phyloP scores from a whole-genome alignment of 92 coral and sea anemone genomes.

The Virgularia gustaviana region DNA sequence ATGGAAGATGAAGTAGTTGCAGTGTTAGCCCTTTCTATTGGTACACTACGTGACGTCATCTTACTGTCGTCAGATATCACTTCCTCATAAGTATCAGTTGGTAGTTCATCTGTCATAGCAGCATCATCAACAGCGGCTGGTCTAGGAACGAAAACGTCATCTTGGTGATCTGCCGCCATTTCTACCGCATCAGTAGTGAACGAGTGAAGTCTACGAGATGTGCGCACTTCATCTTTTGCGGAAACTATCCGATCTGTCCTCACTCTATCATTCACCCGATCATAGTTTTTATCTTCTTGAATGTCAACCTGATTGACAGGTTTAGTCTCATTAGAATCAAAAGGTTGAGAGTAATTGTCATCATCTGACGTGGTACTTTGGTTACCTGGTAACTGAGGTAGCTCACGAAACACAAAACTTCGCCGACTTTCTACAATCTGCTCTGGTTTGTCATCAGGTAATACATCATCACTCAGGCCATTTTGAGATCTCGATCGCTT shows the following conservation, averaged over 20 bases:
- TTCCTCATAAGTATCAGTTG: no score
- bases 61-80: no score
- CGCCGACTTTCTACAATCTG: neutral
- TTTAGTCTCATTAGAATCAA: neutral
- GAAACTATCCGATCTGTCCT: neutral
- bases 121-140: neutral
- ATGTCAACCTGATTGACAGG: neutral
- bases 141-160: neutral
- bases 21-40: no score
- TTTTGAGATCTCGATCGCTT: neutral
- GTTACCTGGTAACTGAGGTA: slow-evolving; percentile 9
- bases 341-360: neutral
- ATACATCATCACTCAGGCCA: no score
- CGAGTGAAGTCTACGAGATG: neutral
- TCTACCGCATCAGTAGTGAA: neutral
- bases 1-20: no score
- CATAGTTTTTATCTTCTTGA: slow-evolving; percentile 1
- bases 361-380: neutral
- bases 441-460: no score
- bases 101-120: neutral
- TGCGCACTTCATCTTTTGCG: neutral
- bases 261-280: neutral
- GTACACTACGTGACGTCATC: no score
- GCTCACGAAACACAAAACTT: slow-evolving; percentile 4
- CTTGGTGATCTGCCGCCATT: neutral